Evolutionary conservation across 2,797 vertebrate genomes (phyloP).

Genomic region (Tinamus major): DNA sequence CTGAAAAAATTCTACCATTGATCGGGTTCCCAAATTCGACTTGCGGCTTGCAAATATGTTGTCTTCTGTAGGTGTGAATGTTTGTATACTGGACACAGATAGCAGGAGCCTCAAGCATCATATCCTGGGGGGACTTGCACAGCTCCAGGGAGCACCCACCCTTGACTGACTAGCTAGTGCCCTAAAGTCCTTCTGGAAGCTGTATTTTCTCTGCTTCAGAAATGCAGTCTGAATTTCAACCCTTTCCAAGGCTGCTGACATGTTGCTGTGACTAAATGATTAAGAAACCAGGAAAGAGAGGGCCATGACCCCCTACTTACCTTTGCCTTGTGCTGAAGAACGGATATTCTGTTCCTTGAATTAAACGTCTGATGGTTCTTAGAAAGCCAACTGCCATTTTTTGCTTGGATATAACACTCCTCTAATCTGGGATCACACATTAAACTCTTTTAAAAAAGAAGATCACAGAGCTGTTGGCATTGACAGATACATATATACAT

Average conservation of each 20-base stretch:
- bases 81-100: neutral
- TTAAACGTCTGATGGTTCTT: neutral
- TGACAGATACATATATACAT: neutral
- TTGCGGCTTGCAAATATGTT: rapidly evolving
- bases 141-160: neutral
- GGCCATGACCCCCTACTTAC: neutral
- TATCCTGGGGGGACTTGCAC: rapidly evolving
- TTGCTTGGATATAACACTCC: neutral
- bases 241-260: neutral
- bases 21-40: neutral
- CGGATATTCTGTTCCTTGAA: neutral
- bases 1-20: neutral
- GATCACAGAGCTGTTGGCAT: neutral
- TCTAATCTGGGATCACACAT: neutral
- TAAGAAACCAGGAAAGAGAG: neutral
- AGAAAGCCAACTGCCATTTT: neutral
- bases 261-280: neutral
- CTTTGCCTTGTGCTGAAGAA: neutral
- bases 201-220: neutral
- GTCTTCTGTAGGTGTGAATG: neutral
- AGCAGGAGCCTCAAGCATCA: neutral
- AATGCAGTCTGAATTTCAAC: neutral
- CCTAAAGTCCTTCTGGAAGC: neutral
- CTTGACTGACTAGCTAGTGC: neutral
- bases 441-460: neutral